Conservation (phyloP, 2,797 vertebrate genomes). For the Xenopus petersii region DNA sequence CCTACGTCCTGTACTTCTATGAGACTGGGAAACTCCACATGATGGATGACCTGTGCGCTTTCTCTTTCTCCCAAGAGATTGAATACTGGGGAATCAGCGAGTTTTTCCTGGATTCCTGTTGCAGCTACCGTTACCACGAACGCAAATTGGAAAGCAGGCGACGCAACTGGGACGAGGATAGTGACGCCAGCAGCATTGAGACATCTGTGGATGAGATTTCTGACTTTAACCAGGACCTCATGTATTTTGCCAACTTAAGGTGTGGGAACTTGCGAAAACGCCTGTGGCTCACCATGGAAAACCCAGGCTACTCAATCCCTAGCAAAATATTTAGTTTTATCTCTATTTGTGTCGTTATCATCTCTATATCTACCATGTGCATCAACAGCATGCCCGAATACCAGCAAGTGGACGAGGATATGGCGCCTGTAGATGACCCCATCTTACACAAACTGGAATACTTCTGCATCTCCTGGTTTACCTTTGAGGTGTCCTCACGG, state of each 20-base stretch:
- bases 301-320: constrained; percentile 93
- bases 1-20: constrained; percentile 92
- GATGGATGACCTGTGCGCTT: constrained; percentile 94
- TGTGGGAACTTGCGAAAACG: constrained; percentile 82
- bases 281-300: constrained; percentile 95
- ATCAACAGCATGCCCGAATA: constrained; percentile 95
- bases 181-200: constrained; percentile 89
- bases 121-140: constrained; percentile 92
- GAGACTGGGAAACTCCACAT: constrained; percentile 92
- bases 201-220: constrained; percentile 90
- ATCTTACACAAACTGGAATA: constrained; percentile 82
- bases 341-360: constrained; percentile 87
- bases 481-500: constrained; percentile 88
- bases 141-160: constrained; percentile 83
- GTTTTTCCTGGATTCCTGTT: constrained; percentile 91
- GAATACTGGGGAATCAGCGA: constrained; percentile 98
- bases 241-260: constrained; percentile 77
- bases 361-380: constrained; percentile 90
- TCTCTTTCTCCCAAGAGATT: constrained; percentile 97
- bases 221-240: constrained; percentile 85
- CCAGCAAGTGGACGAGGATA: constrained; percentile 72
- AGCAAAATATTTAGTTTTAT: constrained; percentile 94
- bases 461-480: constrained; percentile 96
- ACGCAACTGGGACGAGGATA: constrained; percentile 91
- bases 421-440: constrained; percentile 70